Base-by-base conservation (phyloP, 2,888 invertebrate species). In the Trachelus iudaicus region DNA sequence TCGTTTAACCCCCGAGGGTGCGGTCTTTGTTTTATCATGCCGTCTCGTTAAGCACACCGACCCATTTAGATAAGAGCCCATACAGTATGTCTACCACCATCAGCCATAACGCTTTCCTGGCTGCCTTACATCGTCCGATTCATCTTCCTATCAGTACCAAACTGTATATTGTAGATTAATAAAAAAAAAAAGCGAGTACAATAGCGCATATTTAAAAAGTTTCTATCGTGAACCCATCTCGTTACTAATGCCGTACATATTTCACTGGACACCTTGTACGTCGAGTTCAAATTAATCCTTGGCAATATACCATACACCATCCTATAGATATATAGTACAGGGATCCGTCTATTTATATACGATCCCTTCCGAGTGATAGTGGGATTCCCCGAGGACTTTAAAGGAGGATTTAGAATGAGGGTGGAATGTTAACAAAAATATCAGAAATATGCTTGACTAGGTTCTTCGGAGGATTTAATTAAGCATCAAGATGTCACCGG, bases 11-110 rank as follows among this genome's bases (percentile, higher is more conserved):
- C 68, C 73, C n/a, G 71, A 76, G 73, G 81, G 81, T 77, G 81
- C 76, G 81, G 81, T 80, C 80, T 33, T 30, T 37, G 31, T 69
- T 68, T 69, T 73, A 35, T 69, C 23, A n/a, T 34, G 30, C 73
- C 68, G 30, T 33, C 76, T 73, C 56, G 75, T 33, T 77, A 71
- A 79, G 40, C 76, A 79, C 71, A 71, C 77, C 75, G 81, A 81
- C 78, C 81, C 69, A 76, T 81, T 76, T 81, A 31, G 37, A 69
- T 68, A 76, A 37, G 69, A 71, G 34, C 56, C 23, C 69, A 68
- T 15, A n/a, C 73, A 31, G 68, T 23, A 69, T 69, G 69, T 76
- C 75, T 76, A 73, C 37, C 73, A 30, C 31, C 75, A 73, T 69
- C 23, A 73, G 73, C 34, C 73, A 35, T 75, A 56, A 23, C 56